A percentile compares a stretch with the other conserved stretches of the same genome.
Evolutionary conservation across 92 coral and sea anemone genomes (phyloP).

Genomic region (Umimayanthus kanabou): DNA sequence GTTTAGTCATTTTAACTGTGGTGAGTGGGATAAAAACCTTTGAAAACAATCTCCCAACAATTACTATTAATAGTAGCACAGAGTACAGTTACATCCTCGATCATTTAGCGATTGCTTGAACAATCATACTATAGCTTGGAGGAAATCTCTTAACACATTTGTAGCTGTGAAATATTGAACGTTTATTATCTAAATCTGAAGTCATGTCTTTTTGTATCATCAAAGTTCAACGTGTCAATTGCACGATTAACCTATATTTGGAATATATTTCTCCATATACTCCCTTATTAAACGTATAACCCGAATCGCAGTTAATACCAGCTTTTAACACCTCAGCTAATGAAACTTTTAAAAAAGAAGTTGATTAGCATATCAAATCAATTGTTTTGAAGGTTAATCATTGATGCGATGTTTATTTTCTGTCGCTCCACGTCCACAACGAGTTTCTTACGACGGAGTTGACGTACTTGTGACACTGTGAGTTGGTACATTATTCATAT

Average conservation of each 20-base stretch:
- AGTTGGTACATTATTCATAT: not conserved
- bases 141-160: too few species aligned
- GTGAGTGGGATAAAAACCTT: too few species aligned
- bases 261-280: not conserved
- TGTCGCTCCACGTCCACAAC: not conserved
- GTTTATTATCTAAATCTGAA: too few species aligned
- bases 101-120: too few species aligned
- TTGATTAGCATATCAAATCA: constrained; percentile 24
- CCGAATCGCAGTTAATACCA: not conserved
- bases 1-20: too few species aligned
- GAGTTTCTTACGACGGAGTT: not conserved
- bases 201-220: not conserved
- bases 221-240: not conserved
- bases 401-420: constrained; percentile 26
- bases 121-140: too few species aligned
- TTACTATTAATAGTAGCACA: too few species aligned
- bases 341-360: not conserved
- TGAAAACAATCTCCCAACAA: too few species aligned
- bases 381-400: constrained; percentile 28
- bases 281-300: not conserved
- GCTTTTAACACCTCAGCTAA: not conserved
- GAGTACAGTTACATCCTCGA: too few species aligned
- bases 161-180: too few species aligned
- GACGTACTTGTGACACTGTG: not conserved
- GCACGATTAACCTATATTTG: not conserved